Percentiles rank a stretch among this genome's conserved stretches.
Conservation (phyloP, 2,113 vertebrate genomes). For the Sinocyclocheilus anshuiensis region DNA sequence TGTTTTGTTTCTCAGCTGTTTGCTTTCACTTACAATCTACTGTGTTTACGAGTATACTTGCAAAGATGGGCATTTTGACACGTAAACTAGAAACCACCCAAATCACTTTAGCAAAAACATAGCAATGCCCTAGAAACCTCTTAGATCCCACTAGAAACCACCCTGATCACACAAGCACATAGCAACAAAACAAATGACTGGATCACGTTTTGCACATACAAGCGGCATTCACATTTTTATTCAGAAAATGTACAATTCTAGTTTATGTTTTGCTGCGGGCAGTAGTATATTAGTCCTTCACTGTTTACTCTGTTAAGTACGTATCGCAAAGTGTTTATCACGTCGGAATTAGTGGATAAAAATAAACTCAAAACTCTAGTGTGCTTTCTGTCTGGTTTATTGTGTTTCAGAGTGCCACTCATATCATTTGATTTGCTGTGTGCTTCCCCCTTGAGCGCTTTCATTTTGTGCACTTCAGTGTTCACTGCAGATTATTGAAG, state of each 20-base stretch:
- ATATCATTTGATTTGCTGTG: conserved; percentile 12
- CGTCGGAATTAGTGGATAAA: neutral
- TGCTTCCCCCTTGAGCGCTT: neutral
- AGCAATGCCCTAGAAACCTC: no score
- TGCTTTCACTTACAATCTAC: no score
- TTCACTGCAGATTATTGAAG: conserved; percentile 3
- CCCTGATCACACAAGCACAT: no score
- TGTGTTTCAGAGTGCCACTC: conserved; percentile 3
- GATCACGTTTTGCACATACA: neutral
- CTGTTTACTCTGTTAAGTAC: neutral
- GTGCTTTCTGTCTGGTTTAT: neutral
- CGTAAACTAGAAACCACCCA: neutral
- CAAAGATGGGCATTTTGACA: no score
- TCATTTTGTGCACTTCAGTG: neutral
- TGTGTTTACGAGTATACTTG: no score
- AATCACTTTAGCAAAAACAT: neutral
- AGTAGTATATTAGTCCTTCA: neutral
- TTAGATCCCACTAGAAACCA: no score
- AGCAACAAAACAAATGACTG: no score
- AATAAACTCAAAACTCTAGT: conserved; percentile 1
- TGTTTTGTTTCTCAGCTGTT: no score
- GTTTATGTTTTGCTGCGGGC: neutral
- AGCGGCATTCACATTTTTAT: neutral
- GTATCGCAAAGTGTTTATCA: neutral
- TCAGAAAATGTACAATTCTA: neutral